phyloP scores from a whole-genome alignment of 2,888 invertebrate genomes.

The Eucera pruinosa region DNA sequence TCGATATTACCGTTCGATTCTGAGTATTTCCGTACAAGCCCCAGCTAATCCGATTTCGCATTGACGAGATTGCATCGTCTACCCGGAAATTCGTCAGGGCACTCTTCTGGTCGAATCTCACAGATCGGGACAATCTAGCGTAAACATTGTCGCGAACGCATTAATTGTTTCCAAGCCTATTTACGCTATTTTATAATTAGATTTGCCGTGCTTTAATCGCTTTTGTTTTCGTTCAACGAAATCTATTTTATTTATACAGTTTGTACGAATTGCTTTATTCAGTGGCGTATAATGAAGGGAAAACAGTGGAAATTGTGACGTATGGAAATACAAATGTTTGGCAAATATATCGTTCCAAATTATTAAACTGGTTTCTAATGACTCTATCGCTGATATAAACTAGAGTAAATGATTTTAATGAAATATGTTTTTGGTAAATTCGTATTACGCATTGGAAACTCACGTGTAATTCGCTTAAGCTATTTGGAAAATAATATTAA shows the following conservation, averaged over 20 bases:
- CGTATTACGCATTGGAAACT: too few relatives aligned
- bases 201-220: background rate
- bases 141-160: conserved; percentile 20
- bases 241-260: background rate
- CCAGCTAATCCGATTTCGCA: conserved; percentile 51
- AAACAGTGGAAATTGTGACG: too few relatives aligned
- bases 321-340: too few relatives aligned
- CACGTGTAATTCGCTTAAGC: too few relatives aligned
- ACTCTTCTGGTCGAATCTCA: conserved; percentile 36
- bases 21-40: conserved; percentile 68
- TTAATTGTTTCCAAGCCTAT: background rate
- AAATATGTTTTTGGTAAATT: too few relatives aligned
- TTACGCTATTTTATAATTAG: background rate
- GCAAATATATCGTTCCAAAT: too few relatives aligned
- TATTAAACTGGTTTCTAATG: too few relatives aligned
- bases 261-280: too few relatives aligned
- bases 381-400: too few relatives aligned
- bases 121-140: conserved; percentile 18
- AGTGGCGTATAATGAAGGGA: background rate
- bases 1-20: conserved; percentile 67
- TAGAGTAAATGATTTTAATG: too few relatives aligned
- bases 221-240: background rate
- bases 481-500: too few relatives aligned
- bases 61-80: conserved; percentile 58
- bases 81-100: conserved; percentile 61